These are phyloP conservation scores for Acomys russatus DNA, from an alignment of 2,797 vertebrate genomes.

Conservation along the genomic window DNA sequence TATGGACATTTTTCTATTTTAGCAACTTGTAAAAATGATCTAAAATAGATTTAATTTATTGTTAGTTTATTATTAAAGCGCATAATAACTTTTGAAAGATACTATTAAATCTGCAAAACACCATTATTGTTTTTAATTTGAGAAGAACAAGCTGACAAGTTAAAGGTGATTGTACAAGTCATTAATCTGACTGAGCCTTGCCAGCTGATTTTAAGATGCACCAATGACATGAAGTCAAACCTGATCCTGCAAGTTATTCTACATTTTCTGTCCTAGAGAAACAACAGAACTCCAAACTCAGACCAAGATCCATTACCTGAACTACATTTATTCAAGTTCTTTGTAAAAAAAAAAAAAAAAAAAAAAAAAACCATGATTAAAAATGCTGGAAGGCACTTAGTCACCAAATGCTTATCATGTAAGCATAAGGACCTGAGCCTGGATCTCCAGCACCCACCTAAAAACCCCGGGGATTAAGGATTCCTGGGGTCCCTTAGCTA, in stretches of 20 bases:
- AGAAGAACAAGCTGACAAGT: background rate
- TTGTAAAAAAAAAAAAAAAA: background rate
- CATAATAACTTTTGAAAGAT: background rate
- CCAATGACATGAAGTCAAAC: background rate
- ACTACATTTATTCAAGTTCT: background rate
- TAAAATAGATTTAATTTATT: background rate
- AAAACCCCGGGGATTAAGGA: background rate
- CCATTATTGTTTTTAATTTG: background rate
- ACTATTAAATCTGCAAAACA: background rate
- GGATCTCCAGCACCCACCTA: background rate
- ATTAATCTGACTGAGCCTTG: background rate
- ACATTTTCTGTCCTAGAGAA: slow-evolving; percentile 32
- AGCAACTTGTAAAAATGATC: slow-evolving; percentile 10
- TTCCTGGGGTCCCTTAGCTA: background rate
- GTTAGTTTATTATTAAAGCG: background rate
- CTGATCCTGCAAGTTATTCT: background rate
- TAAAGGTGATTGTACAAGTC: background rate
- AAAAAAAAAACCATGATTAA: background rate
- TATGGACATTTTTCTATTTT: background rate
- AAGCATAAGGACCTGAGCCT: background rate
- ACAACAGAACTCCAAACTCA: background rate
- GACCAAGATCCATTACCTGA: background rate
- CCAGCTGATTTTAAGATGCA: background rate
- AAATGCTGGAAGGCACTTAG: background rate
- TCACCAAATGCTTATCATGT: background rate